Conservation (phyloP, 2,888 invertebrate species). For the Caenorhabditis drosophilae region DNA sequence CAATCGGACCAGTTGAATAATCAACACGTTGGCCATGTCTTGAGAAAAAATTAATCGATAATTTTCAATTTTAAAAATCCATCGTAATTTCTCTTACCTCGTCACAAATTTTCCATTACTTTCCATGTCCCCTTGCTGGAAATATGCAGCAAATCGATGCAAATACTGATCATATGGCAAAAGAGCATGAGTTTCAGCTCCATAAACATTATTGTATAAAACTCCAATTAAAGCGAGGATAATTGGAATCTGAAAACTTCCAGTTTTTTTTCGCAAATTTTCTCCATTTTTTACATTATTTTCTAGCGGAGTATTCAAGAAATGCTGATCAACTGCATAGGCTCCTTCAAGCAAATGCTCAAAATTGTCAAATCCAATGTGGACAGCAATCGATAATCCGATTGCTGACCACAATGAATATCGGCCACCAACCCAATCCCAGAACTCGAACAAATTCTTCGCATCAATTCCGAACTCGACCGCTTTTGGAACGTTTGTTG, state of each 20-base stretch:
- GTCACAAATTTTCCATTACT: constrained; percentile 88
- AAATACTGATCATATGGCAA: constrained; percentile 97
- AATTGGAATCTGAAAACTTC: constrained; percentile 81
- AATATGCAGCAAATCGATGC: constrained; percentile 97
- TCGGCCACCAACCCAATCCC: constrained; percentile 99
- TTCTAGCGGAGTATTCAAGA: constrained; percentile 82
- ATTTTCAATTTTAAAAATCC: neutral
- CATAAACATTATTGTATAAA: constrained; percentile 92
- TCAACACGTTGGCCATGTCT: constrained; percentile 71
- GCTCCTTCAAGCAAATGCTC: constrained; percentile 88
- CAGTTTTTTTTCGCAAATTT: too few species aligned
- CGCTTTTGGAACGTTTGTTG: constrained; percentile 91
- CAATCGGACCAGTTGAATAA: constrained; percentile 79
- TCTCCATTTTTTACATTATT: constrained; percentile 82
- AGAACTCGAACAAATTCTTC: constrained; percentile 98
- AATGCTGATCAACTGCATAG: constrained; percentile 92
- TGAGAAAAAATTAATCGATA: too few species aligned
- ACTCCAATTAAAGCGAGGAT: constrained; percentile 86
- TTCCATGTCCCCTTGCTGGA: constrained; percentile 90
- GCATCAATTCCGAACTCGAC: constrained; percentile 95
- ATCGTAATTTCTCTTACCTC: constrained; percentile 52
- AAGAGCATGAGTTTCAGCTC: constrained; percentile 91
- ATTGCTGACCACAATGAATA: constrained; percentile 98
- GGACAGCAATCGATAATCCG: constrained; percentile 90
- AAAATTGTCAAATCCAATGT: constrained; percentile 91